A percentile compares a stretch with the other conserved stretches of the same genome.
phyloP scores from a whole-genome alignment of 2,888 invertebrate species.

The Pheosia tremula region DNA sequence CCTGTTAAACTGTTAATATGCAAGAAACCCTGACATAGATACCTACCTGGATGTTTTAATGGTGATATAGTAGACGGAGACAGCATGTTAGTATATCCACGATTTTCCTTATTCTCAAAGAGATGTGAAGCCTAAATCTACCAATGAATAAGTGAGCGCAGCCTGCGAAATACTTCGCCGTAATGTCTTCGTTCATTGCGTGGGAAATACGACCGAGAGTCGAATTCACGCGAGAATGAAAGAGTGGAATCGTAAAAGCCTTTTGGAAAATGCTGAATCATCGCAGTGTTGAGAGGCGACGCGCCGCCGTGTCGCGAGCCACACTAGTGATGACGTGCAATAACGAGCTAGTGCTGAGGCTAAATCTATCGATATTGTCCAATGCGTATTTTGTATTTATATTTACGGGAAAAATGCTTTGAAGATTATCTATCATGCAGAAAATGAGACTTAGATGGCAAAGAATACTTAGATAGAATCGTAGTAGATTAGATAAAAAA shows the following conservation, averaged over 20 bases:
- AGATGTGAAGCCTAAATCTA: conserved; percentile 8
- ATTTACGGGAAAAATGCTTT: no score
- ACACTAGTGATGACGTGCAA: conserved; percentile 74
- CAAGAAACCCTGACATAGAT: no score
- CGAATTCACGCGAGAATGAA: conserved; percentile 72
- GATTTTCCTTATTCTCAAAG: not conserved
- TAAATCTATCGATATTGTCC: conserved; percentile 5
- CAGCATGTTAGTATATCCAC: no score
- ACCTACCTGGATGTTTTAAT: no score
- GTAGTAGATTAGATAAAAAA: no score
- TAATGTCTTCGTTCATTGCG: conserved; percentile 61
- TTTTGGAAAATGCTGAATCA: conserved; percentile 81
- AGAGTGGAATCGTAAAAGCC: conserved; percentile 77
- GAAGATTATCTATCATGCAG: no score
- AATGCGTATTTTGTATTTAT: not conserved
- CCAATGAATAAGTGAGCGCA: conserved; percentile 29
- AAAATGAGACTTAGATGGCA: no score
- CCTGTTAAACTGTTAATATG: no score
- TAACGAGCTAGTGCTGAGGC: conserved; percentile 64
- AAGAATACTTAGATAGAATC: no score
- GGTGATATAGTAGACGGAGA: no score
- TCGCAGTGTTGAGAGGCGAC: conserved; percentile 65
- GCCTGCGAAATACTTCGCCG: conserved; percentile 31
- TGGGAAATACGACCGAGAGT: conserved; percentile 53
- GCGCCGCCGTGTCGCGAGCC: conserved; percentile 47